These are phyloP conservation scores for Rhagium mordax DNA, from an alignment of 2,888 invertebrate genomes.

Conservation along the genomic window DNA sequence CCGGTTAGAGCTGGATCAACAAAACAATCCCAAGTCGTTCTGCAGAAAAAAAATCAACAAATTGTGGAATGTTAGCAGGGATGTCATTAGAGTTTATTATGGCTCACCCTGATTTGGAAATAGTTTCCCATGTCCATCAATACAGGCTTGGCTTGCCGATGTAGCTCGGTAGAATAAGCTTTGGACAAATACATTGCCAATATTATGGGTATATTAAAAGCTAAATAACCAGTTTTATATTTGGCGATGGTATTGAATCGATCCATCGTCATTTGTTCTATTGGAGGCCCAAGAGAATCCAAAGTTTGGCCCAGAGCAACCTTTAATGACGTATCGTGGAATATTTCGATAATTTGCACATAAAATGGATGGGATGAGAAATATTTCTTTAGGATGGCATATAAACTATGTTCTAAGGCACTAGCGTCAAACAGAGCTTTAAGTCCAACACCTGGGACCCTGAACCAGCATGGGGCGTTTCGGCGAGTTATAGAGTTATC, in stretches of 20 bases:
- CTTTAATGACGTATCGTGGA: conserved; percentile 84
- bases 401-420: conserved; percentile 85
- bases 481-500: conserved; percentile 87
- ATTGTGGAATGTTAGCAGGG: too few relatives aligned
- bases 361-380: conserved; percentile 85
- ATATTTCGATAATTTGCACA: conserved; percentile 82
- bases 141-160: conserved; percentile 87
- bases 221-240: conserved; percentile 94
- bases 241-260: conserved; percentile 89
- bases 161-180: conserved; percentile 82
- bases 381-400: conserved; percentile 82
- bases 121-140: conserved; percentile 93
- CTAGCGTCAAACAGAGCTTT: conserved; percentile 89
- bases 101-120: conserved; percentile 90
- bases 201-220: conserved; percentile 93
- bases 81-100: too few relatives aligned
- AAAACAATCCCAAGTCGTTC: conserved; percentile 93
- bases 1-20: conserved; percentile 89
- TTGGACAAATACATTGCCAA: conserved; percentile 89
- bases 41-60: too few relatives aligned
- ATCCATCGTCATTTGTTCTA: conserved; percentile 77
- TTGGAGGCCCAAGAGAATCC: too few relatives aligned
- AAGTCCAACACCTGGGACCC: conserved; percentile 79
- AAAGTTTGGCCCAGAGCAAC: conserved; percentile 86
- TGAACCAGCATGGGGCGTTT: conserved; percentile 93